phyloP scores from a whole-genome alignment of 1,140 invertebrate species.

The Drosophila jambulina region DNA sequence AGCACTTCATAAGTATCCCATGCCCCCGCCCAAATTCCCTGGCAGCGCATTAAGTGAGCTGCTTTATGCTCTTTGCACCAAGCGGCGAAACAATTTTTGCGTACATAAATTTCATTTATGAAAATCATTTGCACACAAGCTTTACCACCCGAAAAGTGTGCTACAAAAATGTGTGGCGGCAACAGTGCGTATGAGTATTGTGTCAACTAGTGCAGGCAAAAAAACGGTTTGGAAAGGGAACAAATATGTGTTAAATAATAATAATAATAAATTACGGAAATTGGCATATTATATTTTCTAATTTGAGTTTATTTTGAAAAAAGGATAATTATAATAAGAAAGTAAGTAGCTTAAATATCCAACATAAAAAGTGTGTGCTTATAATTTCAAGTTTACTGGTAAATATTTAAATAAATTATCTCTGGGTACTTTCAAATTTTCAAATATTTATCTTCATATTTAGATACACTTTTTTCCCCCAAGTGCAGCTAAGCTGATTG shows the following conservation, averaged over 20 bases:
- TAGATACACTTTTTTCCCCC: not conserved
- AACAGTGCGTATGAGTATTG: slow-evolving; percentile 68
- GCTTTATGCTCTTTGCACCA: slow-evolving; percentile 64
- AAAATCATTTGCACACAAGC: slow-evolving; percentile 75
- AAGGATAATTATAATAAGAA: too few species aligned
- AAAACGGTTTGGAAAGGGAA: not conserved
- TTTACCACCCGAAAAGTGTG: slow-evolving; percentile 41
- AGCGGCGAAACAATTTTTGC: slow-evolving; percentile 70
- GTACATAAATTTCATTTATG: slow-evolving; percentile 78
- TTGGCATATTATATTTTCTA: not conserved
- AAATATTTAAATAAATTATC: not conserved
- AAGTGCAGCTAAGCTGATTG: slow-evolving; percentile 14
- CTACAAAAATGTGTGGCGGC: slow-evolving; percentile 44
- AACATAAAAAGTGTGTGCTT: not conserved
- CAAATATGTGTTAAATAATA: not conserved
- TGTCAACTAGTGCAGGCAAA: slow-evolving; percentile 40
- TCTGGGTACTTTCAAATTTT: too few species aligned
- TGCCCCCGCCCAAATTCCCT: slow-evolving; percentile 9
- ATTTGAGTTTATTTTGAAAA: not conserved
- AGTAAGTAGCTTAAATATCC: not conserved
- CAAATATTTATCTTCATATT: too few species aligned
- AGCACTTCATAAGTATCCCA: slow-evolving; percentile 10
- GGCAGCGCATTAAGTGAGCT: slow-evolving; percentile 48
- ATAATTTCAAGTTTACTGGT: not conserved
- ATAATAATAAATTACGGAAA: too few species aligned